phyloP scores from a whole-genome alignment of 2,797 vertebrate species.

The Cyprinodon diabolis region DNA sequence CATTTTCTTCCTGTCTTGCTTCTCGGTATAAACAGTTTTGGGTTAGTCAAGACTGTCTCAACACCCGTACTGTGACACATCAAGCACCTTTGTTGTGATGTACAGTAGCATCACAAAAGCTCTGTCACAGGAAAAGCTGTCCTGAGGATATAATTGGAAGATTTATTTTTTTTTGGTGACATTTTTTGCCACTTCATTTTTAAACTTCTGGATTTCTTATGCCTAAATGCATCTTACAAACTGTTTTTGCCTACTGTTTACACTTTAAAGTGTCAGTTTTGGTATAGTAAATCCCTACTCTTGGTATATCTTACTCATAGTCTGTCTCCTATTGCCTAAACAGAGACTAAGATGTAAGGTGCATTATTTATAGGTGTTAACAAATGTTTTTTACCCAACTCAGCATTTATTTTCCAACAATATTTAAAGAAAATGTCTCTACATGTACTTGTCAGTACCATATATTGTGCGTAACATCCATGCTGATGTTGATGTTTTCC shows the following conservation, averaged over 20 bases:
- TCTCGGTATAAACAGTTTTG: no score
- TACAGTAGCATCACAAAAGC: not conserved
- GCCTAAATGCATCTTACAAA: not conserved
- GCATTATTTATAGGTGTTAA: not conserved
- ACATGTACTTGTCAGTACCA: not conserved
- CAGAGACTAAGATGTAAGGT: conserved; percentile 5
- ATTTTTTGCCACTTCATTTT: not conserved
- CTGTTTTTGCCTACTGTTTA: not conserved
- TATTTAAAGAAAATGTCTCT: not conserved
- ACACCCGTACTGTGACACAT: no score
- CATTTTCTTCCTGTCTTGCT: no score
- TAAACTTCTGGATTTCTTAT: not conserved
- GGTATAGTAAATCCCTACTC: not conserved
- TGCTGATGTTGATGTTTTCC: conserved; percentile 33
- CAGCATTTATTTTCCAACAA: conserved; percentile 18
- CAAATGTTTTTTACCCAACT: conserved; percentile 13
- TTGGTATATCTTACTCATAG: not conserved
- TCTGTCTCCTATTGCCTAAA: conserved; percentile 5
- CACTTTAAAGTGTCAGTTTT: not conserved
- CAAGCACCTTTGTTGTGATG: not conserved
- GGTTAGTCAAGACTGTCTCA: no score
- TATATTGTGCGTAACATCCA: not conserved
- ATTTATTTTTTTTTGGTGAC: not conserved
- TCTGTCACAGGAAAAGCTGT: not conserved
- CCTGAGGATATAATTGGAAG: not conserved